Base-by-base conservation (phyloP, 2,797 vertebrate species). In the Sphenodon punctatus region DNA sequence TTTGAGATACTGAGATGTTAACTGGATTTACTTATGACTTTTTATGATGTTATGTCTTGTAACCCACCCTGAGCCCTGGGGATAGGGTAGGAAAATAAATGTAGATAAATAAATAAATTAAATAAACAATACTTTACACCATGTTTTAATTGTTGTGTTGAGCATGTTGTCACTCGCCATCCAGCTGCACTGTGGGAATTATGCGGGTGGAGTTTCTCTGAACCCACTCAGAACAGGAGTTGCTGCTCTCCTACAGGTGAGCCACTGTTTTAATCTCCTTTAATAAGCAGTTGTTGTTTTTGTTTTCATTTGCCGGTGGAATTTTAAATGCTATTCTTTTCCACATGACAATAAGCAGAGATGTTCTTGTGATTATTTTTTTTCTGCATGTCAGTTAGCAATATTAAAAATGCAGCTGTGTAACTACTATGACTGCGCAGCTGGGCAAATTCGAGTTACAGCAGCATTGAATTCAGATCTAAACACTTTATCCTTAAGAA, bases 291-390 rank as follows among this genome's bases (percentile, higher is more conserved):
- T 74, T 49, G 67, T 70, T 79, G 42, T 78, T 80, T 80, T 61
- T 48, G 81, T 82, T 85, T 60, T 59, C 80, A 68, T 86, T 71
- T 69, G 64, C 75, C 67, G 43, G 55, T 78, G 61, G 75, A 87
- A 83, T 91, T 87, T 85, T 61, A 86, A 89, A 59, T 65, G 72
- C 74, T 85, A 67, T 77, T 51, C 79, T 75, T 80, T 27, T 71
- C 75, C 87, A 84, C 76, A 72, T 8, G 45, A 64, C 67, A 61
- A 38, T 53, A 45, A 86, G 34, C 3, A 39, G 59, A 87, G 83
- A 58, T 14, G 8, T 41, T 75, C 43, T 14, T 56, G 6, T 42
- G 4, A 56, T 43, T 41, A 63, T 70, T 46, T 74, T 66, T 75
- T 53, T 3, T 42, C 27, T 20, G 51, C 86, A 75, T 65, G 80